These are phyloP conservation scores for Agrotis exclamationis DNA, from an alignment of 2,888 invertebrate species.

Conservation along the genomic window DNA sequence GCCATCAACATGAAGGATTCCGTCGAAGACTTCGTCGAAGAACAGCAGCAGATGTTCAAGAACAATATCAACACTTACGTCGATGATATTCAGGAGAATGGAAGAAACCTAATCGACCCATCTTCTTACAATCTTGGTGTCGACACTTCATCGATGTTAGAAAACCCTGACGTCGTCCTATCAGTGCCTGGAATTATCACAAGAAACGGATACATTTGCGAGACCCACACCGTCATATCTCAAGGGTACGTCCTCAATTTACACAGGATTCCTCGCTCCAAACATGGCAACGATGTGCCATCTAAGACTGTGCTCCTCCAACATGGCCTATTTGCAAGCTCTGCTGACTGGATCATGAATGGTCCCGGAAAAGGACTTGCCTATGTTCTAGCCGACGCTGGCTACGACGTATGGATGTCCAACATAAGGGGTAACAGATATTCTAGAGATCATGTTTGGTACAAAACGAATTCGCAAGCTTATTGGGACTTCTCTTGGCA, in stretches of 20 bases:
- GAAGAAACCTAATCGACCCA: constrained; percentile 73
- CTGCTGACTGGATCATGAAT: constrained; percentile 95
- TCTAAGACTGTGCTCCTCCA: constrained; percentile 92
- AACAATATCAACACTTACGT: constrained; percentile 78
- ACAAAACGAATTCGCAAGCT: constrained; percentile 89
- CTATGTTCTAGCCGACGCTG: constrained; percentile 93
- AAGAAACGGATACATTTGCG: constrained; percentile 93
- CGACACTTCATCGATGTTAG: constrained; percentile 68
- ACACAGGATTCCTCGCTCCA: constrained; percentile 94
- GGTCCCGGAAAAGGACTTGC: constrained; percentile 93
- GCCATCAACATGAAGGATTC: constrained; percentile 73
- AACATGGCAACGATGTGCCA: constrained; percentile 73
- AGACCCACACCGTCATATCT: constrained; percentile 94
- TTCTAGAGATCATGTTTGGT: constrained; percentile 92
- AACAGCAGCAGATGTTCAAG: constrained; percentile 76
- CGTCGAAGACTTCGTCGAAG: constrained; percentile 77
- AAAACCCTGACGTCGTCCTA: constrained; percentile 79
- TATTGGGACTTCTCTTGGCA: constrained; percentile 96
- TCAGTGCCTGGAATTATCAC: constrained; percentile 82
- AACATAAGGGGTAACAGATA: constrained; percentile 96
- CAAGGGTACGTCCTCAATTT: constrained; percentile 96
- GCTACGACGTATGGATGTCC: constrained; percentile 96
- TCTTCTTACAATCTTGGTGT: constrained; percentile 74
- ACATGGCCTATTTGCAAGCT: constrained; percentile 95
- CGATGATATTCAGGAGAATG: constrained; percentile 74